A percentile compares a stretch with the other conserved stretches of the same genome.
phyloP scores from a whole-genome alignment of 2,113 vertebrate genomes.

The Phrynosoma blainvillii region DNA sequence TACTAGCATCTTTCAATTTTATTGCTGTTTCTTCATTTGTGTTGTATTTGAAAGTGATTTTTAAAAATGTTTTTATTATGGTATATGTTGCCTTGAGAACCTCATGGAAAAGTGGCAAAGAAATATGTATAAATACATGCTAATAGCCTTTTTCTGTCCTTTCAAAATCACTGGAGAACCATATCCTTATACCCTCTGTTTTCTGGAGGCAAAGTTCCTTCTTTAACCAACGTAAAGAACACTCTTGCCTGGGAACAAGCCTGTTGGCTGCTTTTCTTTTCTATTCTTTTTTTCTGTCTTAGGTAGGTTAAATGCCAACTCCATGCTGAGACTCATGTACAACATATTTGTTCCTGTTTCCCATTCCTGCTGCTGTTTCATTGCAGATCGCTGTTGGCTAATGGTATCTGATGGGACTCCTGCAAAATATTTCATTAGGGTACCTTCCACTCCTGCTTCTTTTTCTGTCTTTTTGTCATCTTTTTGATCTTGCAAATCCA shows the following conservation, averaged over 20 bases:
- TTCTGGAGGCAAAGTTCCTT: background rate
- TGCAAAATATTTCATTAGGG: constrained; percentile 51
- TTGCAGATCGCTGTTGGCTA: constrained; percentile 53
- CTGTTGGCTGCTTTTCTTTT: constrained; percentile 5
- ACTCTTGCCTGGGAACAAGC: background rate
- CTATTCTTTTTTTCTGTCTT: background rate
- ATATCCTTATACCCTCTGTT: constrained; percentile 13
- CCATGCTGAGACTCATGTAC: constrained; percentile 47
- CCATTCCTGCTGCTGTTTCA: constrained; percentile 47
- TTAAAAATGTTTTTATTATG: background rate
- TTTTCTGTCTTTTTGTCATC: constrained; percentile 53
- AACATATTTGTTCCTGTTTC: constrained; percentile 61
- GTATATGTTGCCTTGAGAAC: background rate
- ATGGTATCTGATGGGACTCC: constrained; percentile 44
- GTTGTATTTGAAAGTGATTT: background rate
- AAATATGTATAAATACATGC: background rate
- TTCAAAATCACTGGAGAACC: background rate
- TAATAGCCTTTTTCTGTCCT: background rate
- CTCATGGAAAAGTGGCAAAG: background rate
- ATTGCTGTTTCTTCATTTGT: background rate
- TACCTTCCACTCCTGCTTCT: constrained; percentile 45
- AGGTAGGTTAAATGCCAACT: constrained; percentile 32
- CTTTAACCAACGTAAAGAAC: background rate
- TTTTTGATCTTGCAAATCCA: constrained; percentile 75
- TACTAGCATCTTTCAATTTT: background rate